A percentile compares a stretch with the other conserved stretches of the same genome.
These are phyloP conservation scores for Mesoclemmys tuberculata DNA, from an alignment of 2,113 vertebrate genomes.

Conservation along the genomic window DNA sequence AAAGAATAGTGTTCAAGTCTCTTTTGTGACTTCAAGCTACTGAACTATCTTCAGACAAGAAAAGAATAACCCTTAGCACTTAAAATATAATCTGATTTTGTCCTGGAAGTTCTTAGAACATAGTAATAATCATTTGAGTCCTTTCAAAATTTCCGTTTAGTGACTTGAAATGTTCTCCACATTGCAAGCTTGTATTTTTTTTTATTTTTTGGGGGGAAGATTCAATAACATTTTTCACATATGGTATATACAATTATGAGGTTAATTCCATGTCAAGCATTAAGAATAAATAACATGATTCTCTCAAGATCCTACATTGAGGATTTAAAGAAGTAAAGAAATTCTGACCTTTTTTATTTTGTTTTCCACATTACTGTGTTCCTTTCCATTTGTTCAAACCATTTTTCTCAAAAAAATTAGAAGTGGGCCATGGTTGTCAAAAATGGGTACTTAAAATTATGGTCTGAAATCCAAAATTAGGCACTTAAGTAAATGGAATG, in stretches of 20 bases:
- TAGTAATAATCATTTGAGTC: neutral
- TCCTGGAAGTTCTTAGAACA: neutral
- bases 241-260: neutral
- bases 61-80: neutral
- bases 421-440: neutral
- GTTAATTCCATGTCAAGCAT: neutral
- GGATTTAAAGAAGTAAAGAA: neutral
- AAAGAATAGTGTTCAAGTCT: neutral
- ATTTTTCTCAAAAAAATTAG: neutral
- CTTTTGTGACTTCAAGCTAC: neutral
- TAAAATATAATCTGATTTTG: neutral
- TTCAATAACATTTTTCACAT: neutral
- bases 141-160: conserved; percentile 8
- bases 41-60: neutral
- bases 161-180: neutral
- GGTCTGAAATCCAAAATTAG: neutral
- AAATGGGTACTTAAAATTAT: neutral
- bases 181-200: neutral
- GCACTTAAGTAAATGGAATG: neutral
- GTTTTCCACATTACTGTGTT: neutral
- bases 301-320: neutral
- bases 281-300: neutral
- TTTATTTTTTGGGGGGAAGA: neutral
- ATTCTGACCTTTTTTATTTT: neutral
- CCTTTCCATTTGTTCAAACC: neutral